Evolutionary conservation across 2,888 invertebrate species (phyloP).

Genomic region (Drosophila formosana): DNA sequence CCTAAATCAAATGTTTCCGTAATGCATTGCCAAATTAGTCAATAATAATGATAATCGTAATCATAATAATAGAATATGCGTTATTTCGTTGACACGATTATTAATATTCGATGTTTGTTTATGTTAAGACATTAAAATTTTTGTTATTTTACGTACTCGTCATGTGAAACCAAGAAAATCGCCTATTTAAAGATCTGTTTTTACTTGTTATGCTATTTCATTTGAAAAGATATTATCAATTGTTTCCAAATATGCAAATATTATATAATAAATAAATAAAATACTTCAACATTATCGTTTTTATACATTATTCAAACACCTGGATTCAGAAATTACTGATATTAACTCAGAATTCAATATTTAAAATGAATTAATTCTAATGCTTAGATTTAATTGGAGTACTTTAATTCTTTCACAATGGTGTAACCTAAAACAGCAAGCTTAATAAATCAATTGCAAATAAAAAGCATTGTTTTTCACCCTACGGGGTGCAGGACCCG

Average conservation of each 20-base stretch:
- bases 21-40: slow-evolving; percentile 48
- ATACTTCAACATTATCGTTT: neutral
- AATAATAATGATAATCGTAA: slow-evolving; percentile 32
- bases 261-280: slow-evolving; percentile 48
- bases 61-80: slow-evolving; percentile 28
- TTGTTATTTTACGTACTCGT: slow-evolving; percentile 57
- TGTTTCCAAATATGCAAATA: slow-evolving; percentile 62
- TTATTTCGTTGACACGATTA: slow-evolving; percentile 32
- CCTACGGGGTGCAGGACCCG: too few species aligned
- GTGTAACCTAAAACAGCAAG: too few species aligned
- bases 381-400: too few species aligned
- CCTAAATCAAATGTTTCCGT: neutral
- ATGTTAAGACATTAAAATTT: slow-evolving; percentile 55
- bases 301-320: neutral
- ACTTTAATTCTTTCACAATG: too few species aligned
- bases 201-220: slow-evolving; percentile 66
- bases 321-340: too few species aligned
- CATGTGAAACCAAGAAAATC: slow-evolving; percentile 49
- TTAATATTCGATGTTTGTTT: slow-evolving; percentile 55
- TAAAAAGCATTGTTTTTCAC: too few species aligned
- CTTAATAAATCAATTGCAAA: too few species aligned
- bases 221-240: slow-evolving; percentile 71
- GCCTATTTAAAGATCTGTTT: slow-evolving; percentile 56
- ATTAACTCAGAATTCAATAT: too few species aligned
- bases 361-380: too few species aligned